Evolutionary conservation across 2,888 invertebrate genomes (phyloP).

Genomic region (Drosophila subsilvestris): DNA sequence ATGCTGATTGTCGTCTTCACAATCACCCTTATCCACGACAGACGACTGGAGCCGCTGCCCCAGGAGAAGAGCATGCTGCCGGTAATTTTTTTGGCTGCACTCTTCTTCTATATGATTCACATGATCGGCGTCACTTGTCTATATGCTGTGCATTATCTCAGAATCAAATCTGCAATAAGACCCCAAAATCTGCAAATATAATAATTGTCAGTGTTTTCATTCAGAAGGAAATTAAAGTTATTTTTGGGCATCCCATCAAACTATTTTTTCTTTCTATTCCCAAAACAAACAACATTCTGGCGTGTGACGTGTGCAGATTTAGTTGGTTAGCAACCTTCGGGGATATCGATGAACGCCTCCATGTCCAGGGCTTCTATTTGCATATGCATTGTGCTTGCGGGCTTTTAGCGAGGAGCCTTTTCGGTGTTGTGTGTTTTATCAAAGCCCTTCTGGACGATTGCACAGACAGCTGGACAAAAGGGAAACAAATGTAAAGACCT

Average conservation of each 20-base stretch:
- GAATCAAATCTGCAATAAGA: background rate
- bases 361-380: background rate
- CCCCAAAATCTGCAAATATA: too few relatives aligned
- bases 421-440: constrained; percentile 54
- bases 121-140: background rate
- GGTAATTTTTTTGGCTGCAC: constrained; percentile 41
- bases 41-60: constrained; percentile 1
- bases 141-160: background rate
- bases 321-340: background rate
- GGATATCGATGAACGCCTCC: background rate
- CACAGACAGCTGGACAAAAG: constrained; percentile 45
- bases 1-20: constrained; percentile 23
- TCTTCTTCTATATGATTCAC: constrained; percentile 33
- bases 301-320: constrained; percentile 7
- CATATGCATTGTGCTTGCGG: constrained; percentile 7
- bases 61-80: constrained; percentile 40
- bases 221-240: background rate
- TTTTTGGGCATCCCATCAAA: too few relatives aligned
- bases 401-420: constrained; percentile 16
- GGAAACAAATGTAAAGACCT: constrained; percentile 27
- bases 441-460: constrained; percentile 63
- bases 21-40: constrained; percentile 47
- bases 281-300: constrained; percentile 2
- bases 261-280: background rate
- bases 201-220: background rate